A percentile compares a stretch with the other conserved stretches of the same genome.
phyloP scores from a whole-genome alignment of 2,797 vertebrate species.

The Tragelaphus oryx region DNA sequence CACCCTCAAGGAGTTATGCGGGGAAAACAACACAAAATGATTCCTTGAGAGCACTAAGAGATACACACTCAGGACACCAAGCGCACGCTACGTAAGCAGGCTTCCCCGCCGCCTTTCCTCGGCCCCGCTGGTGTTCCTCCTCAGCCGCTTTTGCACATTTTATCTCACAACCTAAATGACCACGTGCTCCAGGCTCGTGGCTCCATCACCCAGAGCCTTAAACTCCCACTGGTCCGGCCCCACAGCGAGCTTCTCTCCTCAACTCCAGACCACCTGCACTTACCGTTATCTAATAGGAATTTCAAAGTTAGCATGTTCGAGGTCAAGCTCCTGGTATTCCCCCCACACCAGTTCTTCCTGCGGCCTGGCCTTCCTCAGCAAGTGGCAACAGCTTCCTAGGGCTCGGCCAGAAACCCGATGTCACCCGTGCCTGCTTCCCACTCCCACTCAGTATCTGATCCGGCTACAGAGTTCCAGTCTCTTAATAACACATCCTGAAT shows the following conservation, averaged over 20 bases:
- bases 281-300: background rate
- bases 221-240: background rate
- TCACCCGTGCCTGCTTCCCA: background rate
- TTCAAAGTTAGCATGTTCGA: background rate
- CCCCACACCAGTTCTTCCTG: background rate
- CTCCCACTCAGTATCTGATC: background rate
- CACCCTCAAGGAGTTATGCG: background rate
- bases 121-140: background rate
- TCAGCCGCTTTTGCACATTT: background rate
- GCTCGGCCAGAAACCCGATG: background rate
- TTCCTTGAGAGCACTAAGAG: background rate
- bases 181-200: background rate
- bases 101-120: background rate
- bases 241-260: background rate
- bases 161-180: background rate
- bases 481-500: background rate
- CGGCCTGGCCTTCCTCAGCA: background rate
- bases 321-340: background rate
- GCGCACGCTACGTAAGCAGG: fast-evolving
- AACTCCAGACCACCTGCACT: background rate
- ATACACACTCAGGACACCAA: fast-evolving
- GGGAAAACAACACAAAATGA: background rate
- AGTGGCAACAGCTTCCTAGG: background rate
- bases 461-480: background rate
- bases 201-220: background rate